These are phyloP conservation scores for Crypturellus tataupa DNA, from an alignment of 2,797 vertebrate genomes.

Conservation along the genomic window DNA sequence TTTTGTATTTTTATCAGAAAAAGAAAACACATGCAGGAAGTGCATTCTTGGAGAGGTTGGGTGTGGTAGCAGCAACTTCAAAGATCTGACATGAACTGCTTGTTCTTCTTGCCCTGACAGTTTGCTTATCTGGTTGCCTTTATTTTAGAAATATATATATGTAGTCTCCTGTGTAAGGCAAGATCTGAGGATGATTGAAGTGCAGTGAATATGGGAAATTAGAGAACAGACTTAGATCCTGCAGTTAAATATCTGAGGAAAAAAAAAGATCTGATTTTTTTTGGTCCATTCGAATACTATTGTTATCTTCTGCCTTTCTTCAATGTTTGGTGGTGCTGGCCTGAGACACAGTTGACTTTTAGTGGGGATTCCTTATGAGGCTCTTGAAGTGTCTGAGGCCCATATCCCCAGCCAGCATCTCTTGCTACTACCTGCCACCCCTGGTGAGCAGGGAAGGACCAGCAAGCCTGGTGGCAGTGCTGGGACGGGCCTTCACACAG, in stretches of 20 bases:
- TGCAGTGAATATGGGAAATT: background rate
- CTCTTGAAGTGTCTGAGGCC: background rate
- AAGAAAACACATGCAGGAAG: slow-evolving; percentile 2
- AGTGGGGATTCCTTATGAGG: background rate
- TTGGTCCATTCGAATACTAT: background rate
- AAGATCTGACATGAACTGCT: background rate
- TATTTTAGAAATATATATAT: background rate
- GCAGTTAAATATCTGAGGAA: background rate
- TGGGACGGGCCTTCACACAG: background rate
- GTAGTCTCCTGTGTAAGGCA: background rate
- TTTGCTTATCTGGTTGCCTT: slow-evolving; percentile 19
- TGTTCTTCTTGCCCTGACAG: background rate
- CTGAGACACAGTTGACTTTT: background rate
- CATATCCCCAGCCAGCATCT: background rate
- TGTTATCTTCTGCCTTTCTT: background rate
- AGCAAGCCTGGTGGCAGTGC: background rate
- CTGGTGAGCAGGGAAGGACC: background rate
- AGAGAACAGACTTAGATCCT: background rate
- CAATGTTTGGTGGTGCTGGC: background rate
- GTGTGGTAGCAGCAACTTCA: background rate
- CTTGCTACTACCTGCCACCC: background rate
- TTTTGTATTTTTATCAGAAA: slow-evolving; percentile 44
- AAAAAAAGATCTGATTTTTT: background rate
- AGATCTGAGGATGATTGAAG: background rate
- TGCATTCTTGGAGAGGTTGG: background rate